These are phyloP conservation scores for Rapana venosa DNA, from an alignment of 2,888 invertebrate genomes.

Conservation along the genomic window DNA sequence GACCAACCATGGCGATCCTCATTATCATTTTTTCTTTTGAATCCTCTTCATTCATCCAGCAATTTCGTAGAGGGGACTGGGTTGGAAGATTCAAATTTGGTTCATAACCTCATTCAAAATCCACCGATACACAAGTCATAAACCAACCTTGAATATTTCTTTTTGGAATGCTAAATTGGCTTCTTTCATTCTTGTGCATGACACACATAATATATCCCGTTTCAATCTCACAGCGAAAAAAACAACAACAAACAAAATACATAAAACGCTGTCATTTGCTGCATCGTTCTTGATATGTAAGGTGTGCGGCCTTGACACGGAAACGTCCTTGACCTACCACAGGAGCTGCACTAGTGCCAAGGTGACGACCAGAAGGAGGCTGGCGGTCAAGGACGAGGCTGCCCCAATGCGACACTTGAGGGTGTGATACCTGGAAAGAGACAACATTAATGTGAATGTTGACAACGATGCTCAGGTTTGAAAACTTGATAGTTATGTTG, in stretches of 20 bases:
- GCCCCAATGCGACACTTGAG: conserved; percentile 94
- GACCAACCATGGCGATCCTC: too few species aligned
- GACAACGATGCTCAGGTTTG: too few species aligned
- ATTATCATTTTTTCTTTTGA: too few species aligned
- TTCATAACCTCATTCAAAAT: too few species aligned
- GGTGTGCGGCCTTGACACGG: neutral
- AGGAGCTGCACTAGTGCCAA: conserved; percentile 34
- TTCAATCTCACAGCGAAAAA: too few species aligned
- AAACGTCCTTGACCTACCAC: neutral
- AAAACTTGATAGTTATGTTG: too few species aligned
- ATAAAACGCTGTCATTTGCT: neutral
- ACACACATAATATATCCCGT: neutral
- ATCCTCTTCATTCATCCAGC: too few species aligned
- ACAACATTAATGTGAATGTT: neutral
- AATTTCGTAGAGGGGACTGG: too few species aligned
- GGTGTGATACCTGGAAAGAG: conserved; percentile 75
- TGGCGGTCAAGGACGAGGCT: conserved; percentile 60
- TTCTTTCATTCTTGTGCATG: too few species aligned
- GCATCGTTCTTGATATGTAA: neutral
- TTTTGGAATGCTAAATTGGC: neutral
- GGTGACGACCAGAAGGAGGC: conserved; percentile 57
- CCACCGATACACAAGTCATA: neutral
- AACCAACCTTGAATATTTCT: neutral
- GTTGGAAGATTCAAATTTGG: too few species aligned
- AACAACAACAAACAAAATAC: too few species aligned